phyloP scores from a whole-genome alignment of 1,140 invertebrate genomes.

The Saccostrea cuccullata region DNA sequence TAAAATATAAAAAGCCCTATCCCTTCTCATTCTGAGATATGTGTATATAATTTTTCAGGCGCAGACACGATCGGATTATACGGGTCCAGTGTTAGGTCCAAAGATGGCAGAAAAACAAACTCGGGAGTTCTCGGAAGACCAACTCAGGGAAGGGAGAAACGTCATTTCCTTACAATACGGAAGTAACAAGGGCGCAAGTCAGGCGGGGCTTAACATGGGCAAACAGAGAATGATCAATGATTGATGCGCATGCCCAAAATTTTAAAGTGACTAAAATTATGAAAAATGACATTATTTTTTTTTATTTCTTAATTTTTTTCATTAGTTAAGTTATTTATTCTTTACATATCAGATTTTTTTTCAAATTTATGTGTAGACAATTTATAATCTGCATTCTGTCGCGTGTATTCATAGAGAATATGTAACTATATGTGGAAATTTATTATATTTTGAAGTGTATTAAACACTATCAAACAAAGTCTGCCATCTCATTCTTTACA shows the following conservation, averaged over 20 bases:
- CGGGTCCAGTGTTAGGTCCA: constrained; percentile 85
- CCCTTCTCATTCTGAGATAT: too few species aligned
- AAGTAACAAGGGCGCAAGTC: constrained; percentile 87
- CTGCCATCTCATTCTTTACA: neutral
- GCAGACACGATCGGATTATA: constrained; percentile 92
- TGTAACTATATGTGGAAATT: neutral
- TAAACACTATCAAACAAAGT: neutral
- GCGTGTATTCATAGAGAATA: neutral
- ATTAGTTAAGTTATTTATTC: neutral
- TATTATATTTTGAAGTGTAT: neutral
- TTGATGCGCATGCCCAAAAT: constrained; percentile 51
- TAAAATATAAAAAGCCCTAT: too few species aligned
- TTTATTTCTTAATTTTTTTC: constrained; percentile 9
- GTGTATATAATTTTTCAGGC: constrained; percentile 81
- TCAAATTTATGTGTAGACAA: neutral
- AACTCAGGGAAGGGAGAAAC: constrained; percentile 88
- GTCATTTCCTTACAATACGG: constrained; percentile 95
- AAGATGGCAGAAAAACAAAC: constrained; percentile 83
- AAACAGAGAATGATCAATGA: constrained; percentile 81
- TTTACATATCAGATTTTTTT: constrained; percentile 7
- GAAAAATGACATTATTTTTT: neutral
- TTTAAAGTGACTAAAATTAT: neutral
- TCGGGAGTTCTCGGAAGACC: constrained; percentile 93
- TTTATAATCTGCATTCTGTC: neutral
- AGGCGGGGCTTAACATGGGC: constrained; percentile 91